Percentiles rank a stretch among this genome's conserved stretches.
phyloP scores from a whole-genome alignment of 2,888 invertebrate species.

The Mactromeris polynyma region DNA sequence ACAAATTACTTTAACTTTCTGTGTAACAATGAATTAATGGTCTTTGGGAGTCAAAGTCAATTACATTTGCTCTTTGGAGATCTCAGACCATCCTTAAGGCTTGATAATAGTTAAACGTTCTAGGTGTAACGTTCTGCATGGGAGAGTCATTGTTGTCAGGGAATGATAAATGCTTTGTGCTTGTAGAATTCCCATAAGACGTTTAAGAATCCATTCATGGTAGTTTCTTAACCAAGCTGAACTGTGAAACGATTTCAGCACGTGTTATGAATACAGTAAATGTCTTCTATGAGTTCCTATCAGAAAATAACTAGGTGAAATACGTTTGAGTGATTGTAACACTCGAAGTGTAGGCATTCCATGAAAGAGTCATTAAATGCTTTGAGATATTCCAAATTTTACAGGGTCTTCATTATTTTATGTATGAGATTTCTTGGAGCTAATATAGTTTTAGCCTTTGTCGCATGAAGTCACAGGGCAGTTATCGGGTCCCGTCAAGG shows the following conservation, averaged over 20 bases:
- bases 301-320: too few relatives aligned
- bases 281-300: neutral
- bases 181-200: neutral
- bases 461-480: too few relatives aligned
- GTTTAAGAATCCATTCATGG: neutral
- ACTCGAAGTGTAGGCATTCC: neutral
- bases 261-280: neutral
- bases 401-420: neutral
- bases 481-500: too few relatives aligned
- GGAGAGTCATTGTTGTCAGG: neutral
- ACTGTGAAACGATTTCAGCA: neutral
- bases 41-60: neutral
- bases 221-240: neutral
- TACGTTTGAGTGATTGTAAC: neutral
- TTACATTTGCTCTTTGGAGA: slow-evolving; percentile 4
- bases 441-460: too few relatives aligned
- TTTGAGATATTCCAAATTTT: neutral
- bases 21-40: neutral
- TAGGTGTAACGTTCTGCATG: neutral
- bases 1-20: neutral
- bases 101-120: neutral
- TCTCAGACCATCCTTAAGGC: neutral
- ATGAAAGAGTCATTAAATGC: neutral
- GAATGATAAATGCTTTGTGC: neutral
- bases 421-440: neutral